Conservation (phyloP, 2,797 vertebrate genomes). For the Malurus splendens region DNA sequence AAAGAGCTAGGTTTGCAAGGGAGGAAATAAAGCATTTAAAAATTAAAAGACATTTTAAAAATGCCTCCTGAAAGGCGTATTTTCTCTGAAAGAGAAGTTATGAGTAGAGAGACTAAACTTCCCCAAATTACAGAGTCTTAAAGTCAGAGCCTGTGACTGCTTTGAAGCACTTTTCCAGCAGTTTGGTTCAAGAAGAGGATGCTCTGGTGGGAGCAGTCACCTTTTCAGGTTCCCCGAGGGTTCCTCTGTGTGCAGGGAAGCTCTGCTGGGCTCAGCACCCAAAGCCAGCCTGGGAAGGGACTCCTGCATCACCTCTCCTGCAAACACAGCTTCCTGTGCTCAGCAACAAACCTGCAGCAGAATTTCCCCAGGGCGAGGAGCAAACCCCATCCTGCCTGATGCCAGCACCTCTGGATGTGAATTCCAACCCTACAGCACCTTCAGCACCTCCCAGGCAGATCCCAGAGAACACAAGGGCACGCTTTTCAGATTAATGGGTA, state of each 20-base stretch:
- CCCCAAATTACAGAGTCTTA: not conserved
- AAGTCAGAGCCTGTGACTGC: not conserved
- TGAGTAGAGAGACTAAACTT: not conserved
- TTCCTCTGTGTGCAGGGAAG: accelerated
- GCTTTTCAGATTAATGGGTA: not conserved
- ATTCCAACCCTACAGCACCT: not conserved
- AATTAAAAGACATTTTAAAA: not conserved
- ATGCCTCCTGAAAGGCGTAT: not conserved
- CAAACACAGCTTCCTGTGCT: accelerated
- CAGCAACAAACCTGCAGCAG: not conserved
- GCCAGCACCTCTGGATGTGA: accelerated
- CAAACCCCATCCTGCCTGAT: accelerated
- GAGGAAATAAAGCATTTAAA: constrained; percentile 15
- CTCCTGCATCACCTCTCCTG: not conserved
- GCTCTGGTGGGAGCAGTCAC: accelerated
- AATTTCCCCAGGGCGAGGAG: not conserved
- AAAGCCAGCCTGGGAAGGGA: not conserved
- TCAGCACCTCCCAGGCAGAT: not conserved
- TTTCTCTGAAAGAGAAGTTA: not conserved
- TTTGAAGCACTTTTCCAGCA: not conserved
- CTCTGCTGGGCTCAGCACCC: not conserved
- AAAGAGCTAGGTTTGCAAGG: not conserved
- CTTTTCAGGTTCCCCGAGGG: not conserved
- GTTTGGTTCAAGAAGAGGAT: not conserved
- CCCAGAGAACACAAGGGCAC: not conserved